Conservation (phyloP, 1,140 invertebrate genomes). For the Ips typographus region DNA sequence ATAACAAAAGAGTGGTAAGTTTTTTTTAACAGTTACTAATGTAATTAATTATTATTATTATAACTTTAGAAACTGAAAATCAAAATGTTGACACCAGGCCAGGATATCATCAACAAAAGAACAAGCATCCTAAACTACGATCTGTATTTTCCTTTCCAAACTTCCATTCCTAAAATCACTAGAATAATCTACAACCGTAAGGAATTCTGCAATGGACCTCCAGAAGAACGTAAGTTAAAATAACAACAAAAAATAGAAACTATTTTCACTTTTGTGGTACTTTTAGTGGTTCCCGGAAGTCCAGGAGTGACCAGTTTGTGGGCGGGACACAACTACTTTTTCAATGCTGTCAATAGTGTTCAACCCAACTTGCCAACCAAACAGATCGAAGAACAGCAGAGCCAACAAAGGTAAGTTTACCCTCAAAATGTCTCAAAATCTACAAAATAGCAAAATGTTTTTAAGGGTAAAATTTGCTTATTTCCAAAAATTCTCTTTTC, state of each 20-base stretch:
- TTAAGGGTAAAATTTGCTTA: not conserved
- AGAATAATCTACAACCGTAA: slow-evolving; percentile 41
- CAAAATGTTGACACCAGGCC: slow-evolving; percentile 29
- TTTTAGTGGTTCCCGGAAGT: slow-evolving; percentile 28
- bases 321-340: slow-evolving; percentile 31
- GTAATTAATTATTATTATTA: not conserved
- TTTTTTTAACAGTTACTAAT: too few relatives aligned
- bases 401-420: not conserved
- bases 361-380: not conserved
- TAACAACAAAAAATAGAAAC: slow-evolving; percentile 3
- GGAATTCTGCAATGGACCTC: slow-evolving; percentile 40
- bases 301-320: slow-evolving; percentile 36
- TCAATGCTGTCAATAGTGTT: slow-evolving; percentile 8
- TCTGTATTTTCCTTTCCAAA: slow-evolving; percentile 45
- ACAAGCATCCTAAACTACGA: slow-evolving; percentile 34
- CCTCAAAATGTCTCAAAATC: not conserved
- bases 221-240: slow-evolving; percentile 40
- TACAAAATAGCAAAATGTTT: not conserved
- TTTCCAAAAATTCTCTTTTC: not conserved
- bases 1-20: slow-evolving; percentile 27
- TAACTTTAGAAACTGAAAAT: slow-evolving; percentile 38
- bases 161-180: slow-evolving; percentile 44
- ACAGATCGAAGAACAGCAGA: not conserved
- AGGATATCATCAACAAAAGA: slow-evolving; percentile 16
- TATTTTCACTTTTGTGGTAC: not conserved